Conservation (phyloP, 2,113 vertebrate species). For the Phalacrocorax carbo region DNA sequence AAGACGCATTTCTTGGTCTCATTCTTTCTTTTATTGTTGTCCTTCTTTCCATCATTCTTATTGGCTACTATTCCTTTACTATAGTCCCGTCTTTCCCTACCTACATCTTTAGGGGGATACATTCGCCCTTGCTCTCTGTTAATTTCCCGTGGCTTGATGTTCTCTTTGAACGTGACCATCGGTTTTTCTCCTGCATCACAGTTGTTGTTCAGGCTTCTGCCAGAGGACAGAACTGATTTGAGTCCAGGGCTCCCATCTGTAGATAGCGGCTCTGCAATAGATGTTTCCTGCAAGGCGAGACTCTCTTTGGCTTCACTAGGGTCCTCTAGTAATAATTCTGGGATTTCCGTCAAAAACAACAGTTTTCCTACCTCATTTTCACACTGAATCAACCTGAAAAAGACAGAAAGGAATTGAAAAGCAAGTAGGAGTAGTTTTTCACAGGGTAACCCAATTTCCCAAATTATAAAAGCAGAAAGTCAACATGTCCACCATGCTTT, state of each 20-base stretch:
- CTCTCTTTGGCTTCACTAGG: slow-evolving; percentile 87
- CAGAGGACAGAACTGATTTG: slow-evolving; percentile 90
- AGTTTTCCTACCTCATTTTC: slow-evolving; percentile 86
- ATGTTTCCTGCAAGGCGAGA: slow-evolving; percentile 86
- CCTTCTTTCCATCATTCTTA: slow-evolving; percentile 88
- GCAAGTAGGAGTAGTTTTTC: not conserved
- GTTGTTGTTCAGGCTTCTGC: slow-evolving; percentile 83
- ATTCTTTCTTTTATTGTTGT: slow-evolving; percentile 88
- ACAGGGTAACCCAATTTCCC: not conserved
- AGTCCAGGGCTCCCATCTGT: slow-evolving; percentile 82
- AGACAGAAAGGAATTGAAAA: slow-evolving; percentile 34
- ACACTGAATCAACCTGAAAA: slow-evolving; percentile 89
- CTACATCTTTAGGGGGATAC: slow-evolving; percentile 81
- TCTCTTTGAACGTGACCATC: slow-evolving; percentile 96
- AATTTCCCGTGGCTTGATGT: slow-evolving; percentile 91
- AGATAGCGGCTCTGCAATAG: slow-evolving; percentile 78
- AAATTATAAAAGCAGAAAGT: not conserved
- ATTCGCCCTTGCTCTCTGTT: slow-evolving; percentile 81
- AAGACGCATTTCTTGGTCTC: slow-evolving; percentile 84
- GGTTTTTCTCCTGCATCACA: slow-evolving; percentile 87
- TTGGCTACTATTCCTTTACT: slow-evolving; percentile 78
- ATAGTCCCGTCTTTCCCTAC: slow-evolving; percentile 84
- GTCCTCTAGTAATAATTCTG: slow-evolving; percentile 88
- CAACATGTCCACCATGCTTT: not conserved
- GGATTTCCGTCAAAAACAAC: slow-evolving; percentile 91